Conservation (phyloP, 2,113 vertebrate species). For the Myotis lucifugus region DNA sequence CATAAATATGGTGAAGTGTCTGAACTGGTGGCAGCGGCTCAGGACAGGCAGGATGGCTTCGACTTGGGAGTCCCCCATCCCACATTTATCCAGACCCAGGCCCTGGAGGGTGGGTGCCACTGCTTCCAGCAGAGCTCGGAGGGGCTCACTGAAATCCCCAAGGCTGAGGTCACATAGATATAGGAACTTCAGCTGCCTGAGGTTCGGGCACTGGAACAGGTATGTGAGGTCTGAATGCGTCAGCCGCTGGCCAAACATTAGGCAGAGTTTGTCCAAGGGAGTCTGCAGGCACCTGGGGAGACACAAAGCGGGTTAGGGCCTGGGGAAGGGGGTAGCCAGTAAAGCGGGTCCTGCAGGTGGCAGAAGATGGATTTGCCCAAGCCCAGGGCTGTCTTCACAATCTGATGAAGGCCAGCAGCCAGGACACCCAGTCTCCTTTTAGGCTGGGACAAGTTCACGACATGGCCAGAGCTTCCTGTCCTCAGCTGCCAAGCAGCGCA, state of each 20-base stretch:
- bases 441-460: too few relatives aligned
- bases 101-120: background rate
- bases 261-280: background rate
- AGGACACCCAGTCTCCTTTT: background rate
- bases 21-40: background rate
- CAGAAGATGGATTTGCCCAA: background rate
- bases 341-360: background rate
- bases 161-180: background rate
- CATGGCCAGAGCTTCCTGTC: too few relatives aligned
- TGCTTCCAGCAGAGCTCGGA: background rate
- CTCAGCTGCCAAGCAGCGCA: too few relatives aligned
- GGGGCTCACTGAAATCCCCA: background rate
- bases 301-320: background rate
- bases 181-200: background rate
- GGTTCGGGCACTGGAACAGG: background rate
- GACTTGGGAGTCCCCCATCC: background rate
- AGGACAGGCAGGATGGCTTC: background rate
- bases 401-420: background rate
- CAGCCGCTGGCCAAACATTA: fast-evolving
- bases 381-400: background rate
- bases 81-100: background rate
- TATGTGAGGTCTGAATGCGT: fast-evolving
- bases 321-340: fast-evolving
- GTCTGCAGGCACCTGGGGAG: background rate
- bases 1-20: too few relatives aligned